These are phyloP conservation scores for Cosmopolites sordidus DNA, from an alignment of 2,888 invertebrate species.

Conservation along the genomic window DNA sequence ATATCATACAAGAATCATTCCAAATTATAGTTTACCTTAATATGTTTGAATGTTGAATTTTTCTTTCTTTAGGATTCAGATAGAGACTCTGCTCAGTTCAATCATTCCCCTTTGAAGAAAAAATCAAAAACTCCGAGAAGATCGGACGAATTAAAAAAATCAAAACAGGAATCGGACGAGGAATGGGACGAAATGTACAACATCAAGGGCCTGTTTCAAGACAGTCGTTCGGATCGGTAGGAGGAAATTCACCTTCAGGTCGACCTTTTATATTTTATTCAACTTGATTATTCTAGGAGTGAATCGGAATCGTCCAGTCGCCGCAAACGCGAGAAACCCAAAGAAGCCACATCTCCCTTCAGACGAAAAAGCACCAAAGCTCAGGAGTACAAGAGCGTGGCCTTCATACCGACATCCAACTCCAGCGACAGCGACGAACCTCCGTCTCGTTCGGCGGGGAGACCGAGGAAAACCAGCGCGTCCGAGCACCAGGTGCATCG, in stretches of 20 bases:
- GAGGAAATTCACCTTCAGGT: too few relatives aligned
- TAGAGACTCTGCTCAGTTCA: slow-evolving; percentile 10
- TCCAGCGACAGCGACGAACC: slow-evolving; percentile 30
- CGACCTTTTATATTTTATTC: too few relatives aligned
- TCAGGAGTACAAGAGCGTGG: slow-evolving; percentile 20
- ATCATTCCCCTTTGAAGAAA: slow-evolving; percentile 16
- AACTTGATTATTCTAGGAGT: slow-evolving; percentile 37
- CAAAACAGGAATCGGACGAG: slow-evolving; percentile 39
- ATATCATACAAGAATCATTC: too few relatives aligned
- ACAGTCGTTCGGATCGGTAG: slow-evolving; percentile 28
- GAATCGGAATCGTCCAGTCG: slow-evolving; percentile 40
- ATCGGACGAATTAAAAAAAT: slow-evolving; percentile 22
- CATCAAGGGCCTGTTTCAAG: slow-evolving; percentile 38
- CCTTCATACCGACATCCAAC: slow-evolving; percentile 27
- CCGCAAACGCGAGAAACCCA: slow-evolving; percentile 33
- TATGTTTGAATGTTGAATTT: too few relatives aligned
- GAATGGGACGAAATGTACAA: slow-evolving; percentile 43
- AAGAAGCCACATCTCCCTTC: slow-evolving; percentile 39
- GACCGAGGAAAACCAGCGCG: slow-evolving; percentile 14
- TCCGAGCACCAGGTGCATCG: slow-evolving; percentile 16
- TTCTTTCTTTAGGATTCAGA: slow-evolving; percentile 13
- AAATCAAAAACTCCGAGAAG: slow-evolving; percentile 14
- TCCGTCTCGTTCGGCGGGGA: slow-evolving; percentile 2
- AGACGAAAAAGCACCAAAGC: slow-evolving; percentile 40
- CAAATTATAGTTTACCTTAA: too few relatives aligned